Percentiles rank a stretch among this genome's conserved stretches.
Conservation (phyloP, 2,113 vertebrate genomes). For the Puffinus mauretanicus region DNA sequence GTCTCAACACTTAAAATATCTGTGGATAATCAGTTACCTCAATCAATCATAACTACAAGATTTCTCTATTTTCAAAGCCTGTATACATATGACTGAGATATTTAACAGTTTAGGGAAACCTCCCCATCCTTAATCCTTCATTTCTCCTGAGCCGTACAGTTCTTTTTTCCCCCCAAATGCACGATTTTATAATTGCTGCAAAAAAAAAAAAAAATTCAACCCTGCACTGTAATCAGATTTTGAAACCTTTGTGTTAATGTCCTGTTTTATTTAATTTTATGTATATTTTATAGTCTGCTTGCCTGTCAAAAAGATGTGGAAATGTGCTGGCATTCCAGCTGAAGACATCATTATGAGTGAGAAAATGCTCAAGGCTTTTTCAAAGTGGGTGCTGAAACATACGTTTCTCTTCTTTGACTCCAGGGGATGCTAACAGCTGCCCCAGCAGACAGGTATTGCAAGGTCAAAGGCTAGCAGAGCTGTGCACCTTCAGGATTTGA, state of each 20-base stretch:
- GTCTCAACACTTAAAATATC: conserved; percentile 84
- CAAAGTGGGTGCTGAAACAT: conserved; percentile 69
- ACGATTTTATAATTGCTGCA: conserved; percentile 57
- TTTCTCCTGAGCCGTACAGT: conserved; percentile 46
- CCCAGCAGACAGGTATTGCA: conserved; percentile 52
- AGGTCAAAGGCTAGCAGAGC: conserved; percentile 62
- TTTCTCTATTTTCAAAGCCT: conserved; percentile 69
- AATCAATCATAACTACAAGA: conserved; percentile 81
- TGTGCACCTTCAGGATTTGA: conserved; percentile 27
- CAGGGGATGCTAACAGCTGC: conserved; percentile 71
- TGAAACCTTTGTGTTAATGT: conserved; percentile 73
- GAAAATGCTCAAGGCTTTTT: conserved; percentile 76
- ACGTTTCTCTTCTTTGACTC: conserved; percentile 68
- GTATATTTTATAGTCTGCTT: conserved; percentile 70
- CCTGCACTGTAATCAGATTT: conserved; percentile 61
- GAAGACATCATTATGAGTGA: conserved; percentile 74
- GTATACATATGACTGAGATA: conserved; percentile 68
- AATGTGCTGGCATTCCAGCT: conserved; percentile 71
- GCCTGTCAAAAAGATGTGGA: conserved; percentile 74
- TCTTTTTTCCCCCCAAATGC: background rate
- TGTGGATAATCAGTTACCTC: conserved; percentile 81
- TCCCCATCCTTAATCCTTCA: conserved; percentile 30
- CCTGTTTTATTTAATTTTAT: conserved; percentile 79
- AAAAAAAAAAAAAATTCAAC: background rate
- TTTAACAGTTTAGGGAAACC: conserved; percentile 57